These are phyloP conservation scores for Acanthurus lineatus DNA, from an alignment of 2,797 vertebrate genomes.

Conservation along the genomic window DNA sequence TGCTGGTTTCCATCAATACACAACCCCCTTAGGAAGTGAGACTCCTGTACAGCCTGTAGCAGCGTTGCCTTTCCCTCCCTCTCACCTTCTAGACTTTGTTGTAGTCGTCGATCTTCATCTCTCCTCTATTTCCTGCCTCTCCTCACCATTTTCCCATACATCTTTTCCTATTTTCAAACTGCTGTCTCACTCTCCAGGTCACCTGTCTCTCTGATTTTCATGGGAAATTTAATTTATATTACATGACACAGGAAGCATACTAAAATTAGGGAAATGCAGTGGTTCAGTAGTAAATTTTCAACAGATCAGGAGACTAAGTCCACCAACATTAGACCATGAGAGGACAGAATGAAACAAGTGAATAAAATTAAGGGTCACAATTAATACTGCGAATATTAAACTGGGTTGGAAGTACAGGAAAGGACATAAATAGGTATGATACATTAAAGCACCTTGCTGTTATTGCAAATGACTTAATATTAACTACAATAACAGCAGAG, in stretches of 20 bases:
- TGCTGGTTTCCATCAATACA: constrained; percentile 66
- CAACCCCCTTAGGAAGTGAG: constrained; percentile 34
- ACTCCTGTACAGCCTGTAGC: constrained; percentile 50
- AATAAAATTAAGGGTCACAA: constrained; percentile 12
- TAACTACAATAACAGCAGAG: background rate
- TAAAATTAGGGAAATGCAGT: constrained; percentile 22
- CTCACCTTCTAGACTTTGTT: constrained; percentile 48
- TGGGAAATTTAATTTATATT: constrained; percentile 1
- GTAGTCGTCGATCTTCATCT: constrained; percentile 31
- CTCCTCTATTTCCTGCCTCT: constrained; percentile 6
- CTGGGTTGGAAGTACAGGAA: background rate
- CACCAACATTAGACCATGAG: constrained; percentile 12
- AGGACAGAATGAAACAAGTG: constrained; percentile 25
- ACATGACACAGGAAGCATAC: constrained; percentile 1
- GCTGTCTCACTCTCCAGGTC: constrained; percentile 15
- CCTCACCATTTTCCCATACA: constrained; percentile 17
- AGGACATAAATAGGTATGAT: background rate
- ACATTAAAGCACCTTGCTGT: background rate
- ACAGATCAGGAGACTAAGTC: constrained; percentile 13
- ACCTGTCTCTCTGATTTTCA: constrained; percentile 21
- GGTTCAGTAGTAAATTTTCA: constrained; percentile 12
- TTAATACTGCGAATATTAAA: background rate
- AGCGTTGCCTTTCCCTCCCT: constrained; percentile 19
- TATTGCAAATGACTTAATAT: background rate
- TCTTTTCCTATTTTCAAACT: constrained; percentile 13